Evolutionary conservation across 1,140 invertebrate genomes (phyloP).

Genomic region (Drosophila funebris): DNA sequence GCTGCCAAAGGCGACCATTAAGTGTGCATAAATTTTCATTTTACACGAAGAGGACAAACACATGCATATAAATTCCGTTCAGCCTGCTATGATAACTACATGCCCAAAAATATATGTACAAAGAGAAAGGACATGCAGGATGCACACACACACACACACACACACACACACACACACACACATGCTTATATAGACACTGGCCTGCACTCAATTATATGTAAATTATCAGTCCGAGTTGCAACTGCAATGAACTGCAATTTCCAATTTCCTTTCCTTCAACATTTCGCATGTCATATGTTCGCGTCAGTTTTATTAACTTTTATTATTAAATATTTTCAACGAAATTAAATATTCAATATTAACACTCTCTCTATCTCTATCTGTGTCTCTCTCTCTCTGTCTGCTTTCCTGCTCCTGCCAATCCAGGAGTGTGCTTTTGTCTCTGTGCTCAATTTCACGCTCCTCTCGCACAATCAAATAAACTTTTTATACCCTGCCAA

Average conservation of each 20-base stretch:
- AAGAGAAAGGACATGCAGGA: slow-evolving; percentile 8
- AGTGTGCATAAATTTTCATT: slow-evolving; percentile 63
- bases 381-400: no score
- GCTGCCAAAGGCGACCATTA: slow-evolving; percentile 43
- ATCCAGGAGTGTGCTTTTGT: not conserved
- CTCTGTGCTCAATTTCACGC: slow-evolving; percentile 23
- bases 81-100: slow-evolving; percentile 29
- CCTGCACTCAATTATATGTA: slow-evolving; percentile 57
- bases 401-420: not conserved
- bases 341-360: slow-evolving; percentile 44
- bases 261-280: slow-evolving; percentile 35
- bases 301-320: slow-evolving; percentile 34
- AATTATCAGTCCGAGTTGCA: slow-evolving; percentile 45
- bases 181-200: no score
- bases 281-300: slow-evolving; percentile 19
- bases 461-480: not conserved
- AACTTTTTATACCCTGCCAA: not conserved
- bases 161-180: not conserved
- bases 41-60: slow-evolving; percentile 43
- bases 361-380: slow-evolving; percentile 1
- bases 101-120: not conserved
- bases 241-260: slow-evolving; percentile 37
- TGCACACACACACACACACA: slow-evolving; percentile 1
- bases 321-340: slow-evolving; percentile 47
- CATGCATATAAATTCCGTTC: slow-evolving; percentile 50